Base-by-base conservation (phyloP, 2,888 invertebrate species). In the Ophioninae sp. region DNA sequence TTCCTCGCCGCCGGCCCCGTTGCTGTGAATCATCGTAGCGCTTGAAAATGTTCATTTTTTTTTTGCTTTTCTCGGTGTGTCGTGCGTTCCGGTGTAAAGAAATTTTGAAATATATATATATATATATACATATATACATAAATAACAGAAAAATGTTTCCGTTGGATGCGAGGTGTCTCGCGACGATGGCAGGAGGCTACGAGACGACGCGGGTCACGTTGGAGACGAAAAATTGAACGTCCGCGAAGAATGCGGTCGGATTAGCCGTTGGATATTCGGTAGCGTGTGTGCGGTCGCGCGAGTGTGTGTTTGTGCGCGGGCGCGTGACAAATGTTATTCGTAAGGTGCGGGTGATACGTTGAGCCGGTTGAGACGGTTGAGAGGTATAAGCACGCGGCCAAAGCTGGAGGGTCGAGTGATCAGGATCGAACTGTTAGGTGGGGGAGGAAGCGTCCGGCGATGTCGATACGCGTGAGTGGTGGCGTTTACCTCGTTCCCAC, bases 391-490 rank as follows among this genome's bases (percentile, higher is more conserved):
- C 44, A 44, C 44, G 44, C 64, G 64, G 30, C n/a, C 51, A 69
- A 63, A 63, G 58, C 81, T 81, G 80, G 77, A 78, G 81, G 58
- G 56, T 67, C 83, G 83, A 83, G 72, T 68, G 79, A 79, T 83
- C 37, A 79, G 81, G 69, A 84, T 84, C 76, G 84, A 81, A 73
- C 63, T 76, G 74, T 9, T 81, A 10, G 76, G 75, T 39, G n/a
- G n/a, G 74, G 67, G 65, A 79, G 83, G 79, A 84, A 84, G 79
- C 22, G 84, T 64, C 67, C 82, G 86, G 88, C 87, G 83, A 92
- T 93, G 92, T 92, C 93, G 86, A 92, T 93, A 85, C 90, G 93
- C 85, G 90, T 93, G 85, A 92, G 91, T 86, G 93, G 92, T 59
- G 92, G 92, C 58, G 93, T 93, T 58, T 93, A 91, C 85, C 88